A percentile compares a stretch with the other conserved stretches of the same genome.
Conservation (phyloP, 1,140 invertebrate genomes). For the Drosophila quadrilineata region DNA sequence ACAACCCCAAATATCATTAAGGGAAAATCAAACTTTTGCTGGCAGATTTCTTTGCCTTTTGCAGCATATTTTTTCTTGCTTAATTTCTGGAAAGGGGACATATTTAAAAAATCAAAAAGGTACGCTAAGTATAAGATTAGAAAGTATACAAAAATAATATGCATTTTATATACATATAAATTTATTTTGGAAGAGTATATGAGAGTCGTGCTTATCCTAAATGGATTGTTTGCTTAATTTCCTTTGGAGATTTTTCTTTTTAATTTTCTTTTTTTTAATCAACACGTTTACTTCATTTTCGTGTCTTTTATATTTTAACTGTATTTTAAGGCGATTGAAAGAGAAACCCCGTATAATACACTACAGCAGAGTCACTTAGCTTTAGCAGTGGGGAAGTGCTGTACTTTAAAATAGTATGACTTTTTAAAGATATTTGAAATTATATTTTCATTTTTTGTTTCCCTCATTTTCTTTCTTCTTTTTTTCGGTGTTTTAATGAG, state of each 20-base stretch:
- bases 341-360: neutral
- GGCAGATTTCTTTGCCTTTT: neutral
- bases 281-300: neutral
- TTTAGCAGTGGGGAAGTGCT: neutral
- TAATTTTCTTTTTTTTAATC: too few species aligned
- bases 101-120: too few species aligned
- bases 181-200: too few species aligned
- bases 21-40: slow-evolving; percentile 32
- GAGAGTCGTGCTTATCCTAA: too few species aligned
- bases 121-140: too few species aligned
- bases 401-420: neutral
- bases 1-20: slow-evolving; percentile 2
- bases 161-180: too few species aligned
- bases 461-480: neutral
- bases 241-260: too few species aligned
- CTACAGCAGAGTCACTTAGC: neutral
- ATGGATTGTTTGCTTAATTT: too few species aligned
- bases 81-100: too few species aligned
- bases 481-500: slow-evolving; percentile 34
- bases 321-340: too few species aligned
- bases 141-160: too few species aligned
- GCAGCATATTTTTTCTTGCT: too few species aligned
- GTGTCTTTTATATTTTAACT: neutral
- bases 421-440: neutral
- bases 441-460: neutral